Base-by-base conservation (phyloP, 1,140 invertebrate genomes). In the Bombus ignitus region DNA sequence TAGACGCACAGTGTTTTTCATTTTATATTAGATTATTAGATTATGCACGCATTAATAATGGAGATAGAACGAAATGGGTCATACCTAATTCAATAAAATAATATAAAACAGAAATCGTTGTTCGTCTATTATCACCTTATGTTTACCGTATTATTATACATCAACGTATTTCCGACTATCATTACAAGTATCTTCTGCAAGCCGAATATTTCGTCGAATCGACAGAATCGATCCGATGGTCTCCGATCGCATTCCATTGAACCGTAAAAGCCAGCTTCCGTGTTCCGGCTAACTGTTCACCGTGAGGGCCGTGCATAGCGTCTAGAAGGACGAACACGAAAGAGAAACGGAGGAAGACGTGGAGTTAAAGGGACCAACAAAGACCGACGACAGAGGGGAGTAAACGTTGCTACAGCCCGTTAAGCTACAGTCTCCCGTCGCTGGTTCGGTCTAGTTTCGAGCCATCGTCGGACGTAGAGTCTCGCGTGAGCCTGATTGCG, bases 211-310 rank as follows among this genome's bases (percentile, higher is more conserved):
- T 83, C 87, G 74, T 73, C 83, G 42, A 65, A 42, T 25, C 65
- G 28, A 32, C 62, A 77, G 42, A 25, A 42, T 35, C 73, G 44
- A 87, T 76, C 39, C 42, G 77, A 81, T 57, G 72, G 78, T 44
- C 74, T 53, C 18, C 65, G 77, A 89, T 87, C 87, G 68, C 75
- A 78, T 90, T 90, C 86, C 79, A 87, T 81, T 85, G 88, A 90
- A 90, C 88, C 89, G 88, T 89, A 75, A 85, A 90, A 87, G 86
- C 74, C 65, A 85, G 79, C 89, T 90, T 90, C 85, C 88, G 89
- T 87, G 85, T 90, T 90, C 86, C 86, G 82, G 78, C 70, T 85
- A 82, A 90, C 89, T 81, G 89, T 90, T 90, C 87, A 90, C 74
- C 59, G 32, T 39, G 82, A 83, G 88, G 85, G 79, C 78, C 71